Conservation (phyloP, 2,113 vertebrate species). For the human (Homo sapiens) region GRCh38 chr9:99218001-99218500, state of each 20-base stretch:
- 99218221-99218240: constrained; percentile 94
- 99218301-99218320: constrained; percentile 83
- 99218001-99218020: constrained; percentile 91
- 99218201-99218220: constrained; percentile 97
- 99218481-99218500: constrained; percentile 98
- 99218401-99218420: constrained; percentile 82
- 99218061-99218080: constrained; percentile 94
- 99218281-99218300: constrained; percentile 92
- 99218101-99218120: constrained; percentile 93
- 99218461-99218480: constrained; percentile 93
- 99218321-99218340: constrained; percentile 88
- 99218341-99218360: constrained; percentile 94
- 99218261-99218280: constrained; percentile 94
- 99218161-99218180: constrained; percentile 95
- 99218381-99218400: constrained; percentile 95
- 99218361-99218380: constrained; percentile 94
- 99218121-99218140: constrained; percentile 94
- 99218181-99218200: constrained; percentile 98
- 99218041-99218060: constrained; percentile 88
- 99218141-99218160: constrained; percentile 95
- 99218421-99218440: constrained; percentile 85
- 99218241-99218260: constrained; percentile 88
- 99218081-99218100: constrained; percentile 87
- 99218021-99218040: constrained; percentile 91
- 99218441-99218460: constrained; percentile 91